Evolutionary conservation across 1,140 invertebrate species (phyloP).

Genomic region (Pomphorhynchus laevis): DNA sequence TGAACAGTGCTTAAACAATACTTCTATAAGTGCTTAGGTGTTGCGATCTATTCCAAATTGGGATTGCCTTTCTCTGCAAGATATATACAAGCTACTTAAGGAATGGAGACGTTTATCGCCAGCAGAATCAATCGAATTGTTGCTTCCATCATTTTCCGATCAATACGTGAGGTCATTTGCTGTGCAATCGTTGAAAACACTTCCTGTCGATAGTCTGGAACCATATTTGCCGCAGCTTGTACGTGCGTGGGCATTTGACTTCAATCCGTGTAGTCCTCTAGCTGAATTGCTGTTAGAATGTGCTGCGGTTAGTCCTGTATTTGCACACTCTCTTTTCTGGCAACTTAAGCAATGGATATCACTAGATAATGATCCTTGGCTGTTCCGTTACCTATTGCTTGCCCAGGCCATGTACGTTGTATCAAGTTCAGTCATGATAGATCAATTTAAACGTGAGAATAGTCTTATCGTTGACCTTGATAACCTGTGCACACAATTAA

Average conservation of each 20-base stretch:
- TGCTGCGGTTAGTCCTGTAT: constrained; percentile 41
- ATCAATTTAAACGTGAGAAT: not conserved
- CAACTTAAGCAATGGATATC: constrained; percentile 11
- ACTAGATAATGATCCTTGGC: not conserved
- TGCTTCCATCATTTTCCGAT: constrained; percentile 66
- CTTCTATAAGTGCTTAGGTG: too few relatives aligned
- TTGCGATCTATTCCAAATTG: constrained; percentile 41
- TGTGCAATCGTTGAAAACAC: constrained; percentile 35
- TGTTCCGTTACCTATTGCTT: not conserved
- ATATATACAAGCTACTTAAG: constrained; percentile 41
- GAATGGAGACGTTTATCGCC: constrained; percentile 43
- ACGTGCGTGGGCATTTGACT: constrained; percentile 50
- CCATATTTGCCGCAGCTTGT: constrained; percentile 53
- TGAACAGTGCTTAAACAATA: too few relatives aligned
- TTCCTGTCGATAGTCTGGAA: constrained; percentile 47
- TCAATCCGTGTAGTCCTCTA: constrained; percentile 47
- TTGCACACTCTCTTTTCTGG: constrained; percentile 80
- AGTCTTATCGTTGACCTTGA: too few relatives aligned
- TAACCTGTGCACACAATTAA: not conserved
- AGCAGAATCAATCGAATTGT: constrained; percentile 48
- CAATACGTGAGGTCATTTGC: constrained; percentile 43
- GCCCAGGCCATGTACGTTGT: not conserved
- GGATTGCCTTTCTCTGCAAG: constrained; percentile 32
- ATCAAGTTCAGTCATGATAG: constrained; percentile 14
- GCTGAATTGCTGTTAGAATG: constrained; percentile 42